Evolutionary conservation across 2,113 vertebrate genomes (phyloP).

Genomic region (Thymallus thymallus): DNA sequence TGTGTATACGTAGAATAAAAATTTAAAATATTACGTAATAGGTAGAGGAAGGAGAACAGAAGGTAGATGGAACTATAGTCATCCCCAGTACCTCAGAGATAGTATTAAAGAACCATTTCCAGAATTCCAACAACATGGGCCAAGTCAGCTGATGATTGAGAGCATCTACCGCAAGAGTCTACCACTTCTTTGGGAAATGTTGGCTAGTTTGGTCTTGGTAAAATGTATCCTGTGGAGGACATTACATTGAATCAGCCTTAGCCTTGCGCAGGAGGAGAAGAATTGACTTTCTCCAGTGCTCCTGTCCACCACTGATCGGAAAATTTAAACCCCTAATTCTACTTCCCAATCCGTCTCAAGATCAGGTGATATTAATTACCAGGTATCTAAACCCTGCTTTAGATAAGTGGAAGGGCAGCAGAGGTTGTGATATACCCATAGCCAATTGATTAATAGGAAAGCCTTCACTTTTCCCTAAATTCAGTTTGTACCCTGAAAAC

Average conservation of each 20-base stretch:
- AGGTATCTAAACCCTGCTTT: no score
- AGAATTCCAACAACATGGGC: background rate
- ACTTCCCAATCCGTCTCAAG: background rate
- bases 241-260: background rate
- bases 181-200: background rate
- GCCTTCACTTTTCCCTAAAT: no score
- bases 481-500: no score
- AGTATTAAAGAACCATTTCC: background rate
- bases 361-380: no score
- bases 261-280: background rate
- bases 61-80: background rate
- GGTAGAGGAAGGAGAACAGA: no score
- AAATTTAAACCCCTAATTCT: background rate
- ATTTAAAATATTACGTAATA: no score
- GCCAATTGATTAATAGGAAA: no score
- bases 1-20: no score
- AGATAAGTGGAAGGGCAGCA: no score
- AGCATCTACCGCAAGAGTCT: background rate
- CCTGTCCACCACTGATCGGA: background rate
- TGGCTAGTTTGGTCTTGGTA: background rate
- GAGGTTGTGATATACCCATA: no score
- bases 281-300: constrained; percentile 5
- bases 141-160: background rate
- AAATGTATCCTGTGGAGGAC: background rate
- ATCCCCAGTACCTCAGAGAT: background rate